These are phyloP conservation scores for Hydrozoanthus gracilis DNA, from an alignment of 92 coral and sea anemone species.

Conservation along the genomic window DNA sequence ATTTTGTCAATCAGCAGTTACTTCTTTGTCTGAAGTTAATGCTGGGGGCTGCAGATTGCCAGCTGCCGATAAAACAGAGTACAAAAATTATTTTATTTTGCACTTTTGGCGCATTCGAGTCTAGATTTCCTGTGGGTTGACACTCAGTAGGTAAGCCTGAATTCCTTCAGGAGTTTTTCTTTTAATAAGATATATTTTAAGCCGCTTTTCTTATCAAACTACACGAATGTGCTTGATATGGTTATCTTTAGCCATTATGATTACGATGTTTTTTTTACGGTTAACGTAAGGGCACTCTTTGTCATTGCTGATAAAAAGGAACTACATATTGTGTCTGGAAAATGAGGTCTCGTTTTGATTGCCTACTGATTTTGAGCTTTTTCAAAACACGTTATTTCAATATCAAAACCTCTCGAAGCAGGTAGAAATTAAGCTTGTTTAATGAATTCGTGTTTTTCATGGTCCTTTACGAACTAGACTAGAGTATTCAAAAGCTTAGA, in stretches of 20 bases:
- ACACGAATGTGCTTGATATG: neutral
- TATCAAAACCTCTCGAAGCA: neutral
- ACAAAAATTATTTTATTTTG: neutral
- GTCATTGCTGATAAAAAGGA: neutral
- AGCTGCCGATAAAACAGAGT: neutral
- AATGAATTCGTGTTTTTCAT: neutral
- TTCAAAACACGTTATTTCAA: neutral
- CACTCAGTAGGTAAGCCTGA: neutral
- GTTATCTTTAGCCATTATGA: constrained; percentile 19
- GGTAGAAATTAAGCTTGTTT: neutral
- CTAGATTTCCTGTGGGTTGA: neutral
- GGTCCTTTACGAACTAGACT: neutral
- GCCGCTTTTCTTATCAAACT: neutral
- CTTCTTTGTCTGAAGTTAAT: constrained; percentile 34
- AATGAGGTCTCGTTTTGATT: neutral
- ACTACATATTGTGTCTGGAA: neutral
- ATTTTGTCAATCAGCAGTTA: constrained; percentile 51
- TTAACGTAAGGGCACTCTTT: neutral
- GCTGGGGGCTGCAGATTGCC: constrained; percentile 24
- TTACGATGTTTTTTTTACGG: constrained; percentile 13
- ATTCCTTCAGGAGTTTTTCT: too few relatives aligned
- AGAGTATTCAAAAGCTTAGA: neutral
- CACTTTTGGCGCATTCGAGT: neutral
- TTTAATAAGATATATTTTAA: neutral
- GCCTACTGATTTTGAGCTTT: neutral